phyloP scores from a whole-genome alignment of 2,888 invertebrate genomes.

The Synanthedon formicaeformis region DNA sequence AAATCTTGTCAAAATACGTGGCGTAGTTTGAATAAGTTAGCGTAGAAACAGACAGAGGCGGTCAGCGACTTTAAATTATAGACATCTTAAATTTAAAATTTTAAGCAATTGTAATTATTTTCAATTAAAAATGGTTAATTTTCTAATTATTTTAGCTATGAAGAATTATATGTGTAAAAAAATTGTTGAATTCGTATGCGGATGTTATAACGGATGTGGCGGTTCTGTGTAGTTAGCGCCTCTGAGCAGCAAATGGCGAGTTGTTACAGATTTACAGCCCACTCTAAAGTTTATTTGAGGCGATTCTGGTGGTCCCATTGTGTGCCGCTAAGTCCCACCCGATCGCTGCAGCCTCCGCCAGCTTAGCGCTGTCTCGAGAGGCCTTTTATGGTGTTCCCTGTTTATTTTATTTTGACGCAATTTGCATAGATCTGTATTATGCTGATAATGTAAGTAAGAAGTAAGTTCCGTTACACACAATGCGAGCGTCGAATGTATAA shows the following conservation, averaged over 20 bases:
- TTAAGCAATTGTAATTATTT: too few relatives aligned
- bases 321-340: constrained; percentile 40
- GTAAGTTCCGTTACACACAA: too few relatives aligned
- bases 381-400: constrained; percentile 46
- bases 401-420: constrained; percentile 53
- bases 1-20: too few relatives aligned
- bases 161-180: background rate
- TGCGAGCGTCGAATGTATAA: too few relatives aligned
- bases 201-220: constrained; percentile 63
- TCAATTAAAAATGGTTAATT: too few relatives aligned
- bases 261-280: constrained; percentile 62
- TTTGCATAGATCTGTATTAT: constrained; percentile 34
- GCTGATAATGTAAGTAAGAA: too few relatives aligned
- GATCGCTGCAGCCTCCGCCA: constrained; percentile 20
- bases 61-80: too few relatives aligned
- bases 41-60: too few relatives aligned
- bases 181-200: constrained; percentile 45
- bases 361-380: constrained; percentile 40
- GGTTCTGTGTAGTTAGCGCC: constrained; percentile 59
- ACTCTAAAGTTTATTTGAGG: constrained; percentile 61
- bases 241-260: constrained; percentile 65
- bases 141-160: background rate
- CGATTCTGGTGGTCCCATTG: constrained; percentile 68
- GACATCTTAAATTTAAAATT: too few relatives aligned
- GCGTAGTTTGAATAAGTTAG: too few relatives aligned